phyloP scores from a whole-genome alignment of 2,797 vertebrate species.

The Petrocephalus sullivani region DNA sequence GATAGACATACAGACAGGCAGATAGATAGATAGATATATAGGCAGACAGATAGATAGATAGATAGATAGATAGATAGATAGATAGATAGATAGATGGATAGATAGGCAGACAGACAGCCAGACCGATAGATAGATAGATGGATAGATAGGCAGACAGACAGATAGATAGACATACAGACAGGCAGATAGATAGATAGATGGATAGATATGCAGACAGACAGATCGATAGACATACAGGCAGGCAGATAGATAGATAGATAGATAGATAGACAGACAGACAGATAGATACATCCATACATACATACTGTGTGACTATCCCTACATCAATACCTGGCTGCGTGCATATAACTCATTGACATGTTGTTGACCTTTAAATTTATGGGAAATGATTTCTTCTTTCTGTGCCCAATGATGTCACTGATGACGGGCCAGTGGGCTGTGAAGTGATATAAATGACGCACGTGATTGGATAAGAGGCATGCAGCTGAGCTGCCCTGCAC shows the following conservation, averaged over 20 bases:
- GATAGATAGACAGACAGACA: not conserved
- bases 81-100: not conserved
- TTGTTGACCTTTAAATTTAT: not conserved
- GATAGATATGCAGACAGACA: not conserved
- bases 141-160: no score
- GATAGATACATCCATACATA: no score
- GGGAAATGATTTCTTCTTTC: not conserved
- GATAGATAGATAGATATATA: not conserved
- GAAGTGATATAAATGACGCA: not conserved
- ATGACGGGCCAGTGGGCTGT: not conserved
- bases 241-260: not conserved
- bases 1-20: no score
- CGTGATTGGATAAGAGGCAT: not conserved
- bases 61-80: not conserved
- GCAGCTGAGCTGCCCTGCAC: not conserved
- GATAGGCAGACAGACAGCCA: no score
- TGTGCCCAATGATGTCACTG: slow-evolving; percentile 1
- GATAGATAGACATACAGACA: no score
- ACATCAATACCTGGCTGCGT: not conserved
- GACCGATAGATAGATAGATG: not conserved
- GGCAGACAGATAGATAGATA: not conserved
- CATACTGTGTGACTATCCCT: not conserved
- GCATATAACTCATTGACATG: not conserved
- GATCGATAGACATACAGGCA: no score
- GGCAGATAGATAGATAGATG: not conserved